A percentile compares a stretch with the other conserved stretches of the same genome.
Conservation (phyloP, 2,113 vertebrate species). For the Phaethon lepturus region DNA sequence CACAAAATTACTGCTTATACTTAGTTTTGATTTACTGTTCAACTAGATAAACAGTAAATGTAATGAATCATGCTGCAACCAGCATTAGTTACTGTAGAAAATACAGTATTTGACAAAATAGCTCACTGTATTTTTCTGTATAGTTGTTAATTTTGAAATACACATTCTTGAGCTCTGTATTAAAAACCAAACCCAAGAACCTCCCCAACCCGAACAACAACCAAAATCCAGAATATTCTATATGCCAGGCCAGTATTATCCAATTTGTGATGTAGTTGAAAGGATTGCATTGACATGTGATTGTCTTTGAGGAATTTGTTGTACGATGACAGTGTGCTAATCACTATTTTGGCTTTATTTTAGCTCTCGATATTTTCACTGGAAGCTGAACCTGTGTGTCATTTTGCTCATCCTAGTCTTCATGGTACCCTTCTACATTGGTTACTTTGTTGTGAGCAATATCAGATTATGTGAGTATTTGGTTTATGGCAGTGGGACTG, state of each 20-base stretch:
- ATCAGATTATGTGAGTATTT: conserved; percentile 91
- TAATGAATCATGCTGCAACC: neutral
- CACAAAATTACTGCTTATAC: neutral
- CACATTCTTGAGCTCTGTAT: neutral
- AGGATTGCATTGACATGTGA: neutral
- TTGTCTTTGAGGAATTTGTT: neutral
- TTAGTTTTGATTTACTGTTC: neutral
- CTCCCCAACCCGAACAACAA: neutral
- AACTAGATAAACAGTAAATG: neutral
- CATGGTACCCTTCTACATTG: conserved; percentile 98
- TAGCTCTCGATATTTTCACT: conserved; percentile 98
- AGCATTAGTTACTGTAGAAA: neutral
- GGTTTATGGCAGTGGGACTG: neutral
- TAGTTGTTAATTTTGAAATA: neutral
- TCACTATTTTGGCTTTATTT: conserved; percentile 20
- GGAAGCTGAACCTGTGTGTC: conserved; percentile 96
- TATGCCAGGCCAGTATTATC: neutral
- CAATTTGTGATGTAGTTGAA: neutral
- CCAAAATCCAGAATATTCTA: neutral
- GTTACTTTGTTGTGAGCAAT: conserved; percentile 98
- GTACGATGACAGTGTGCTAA: neutral
- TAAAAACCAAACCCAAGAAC: neutral
- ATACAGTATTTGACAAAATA: neutral
- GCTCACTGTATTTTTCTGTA: neutral
- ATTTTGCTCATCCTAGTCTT: conserved; percentile 96